A percentile compares a stretch with the other conserved stretches of the same genome.
Conservation (phyloP, 2,113 vertebrate genomes). For the Megalops atlanticus region DNA sequence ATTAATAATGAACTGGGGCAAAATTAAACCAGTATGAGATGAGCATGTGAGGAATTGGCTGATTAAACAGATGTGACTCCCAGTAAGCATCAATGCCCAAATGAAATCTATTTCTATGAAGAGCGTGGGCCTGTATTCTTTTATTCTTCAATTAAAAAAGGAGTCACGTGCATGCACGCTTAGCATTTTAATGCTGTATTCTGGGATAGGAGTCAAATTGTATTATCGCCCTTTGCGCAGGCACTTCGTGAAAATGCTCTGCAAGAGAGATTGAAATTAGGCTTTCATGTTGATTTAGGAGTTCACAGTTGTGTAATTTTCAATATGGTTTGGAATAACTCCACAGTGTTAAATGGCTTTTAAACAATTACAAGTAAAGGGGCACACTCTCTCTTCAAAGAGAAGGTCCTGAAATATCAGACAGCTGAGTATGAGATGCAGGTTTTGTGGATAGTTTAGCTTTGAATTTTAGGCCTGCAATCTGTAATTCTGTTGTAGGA, state of each 20-base stretch:
- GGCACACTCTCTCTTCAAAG: not conserved
- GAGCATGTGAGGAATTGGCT: not conserved
- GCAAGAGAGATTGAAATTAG: slow-evolving; percentile 49
- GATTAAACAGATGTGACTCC: not conserved
- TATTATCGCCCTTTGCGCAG: slow-evolving; percentile 45
- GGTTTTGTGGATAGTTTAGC: not conserved
- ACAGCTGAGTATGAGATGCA: not conserved
- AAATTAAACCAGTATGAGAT: slow-evolving; percentile 17
- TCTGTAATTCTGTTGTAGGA: not conserved
- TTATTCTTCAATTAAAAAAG: slow-evolving; percentile 37
- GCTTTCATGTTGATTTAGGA: slow-evolving; percentile 52
- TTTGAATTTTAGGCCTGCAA: not conserved
- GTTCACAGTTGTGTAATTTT: slow-evolving; percentile 50
- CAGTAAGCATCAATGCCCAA: not conserved
- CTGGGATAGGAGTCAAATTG: slow-evolving; percentile 41
- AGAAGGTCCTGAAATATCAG: not conserved
- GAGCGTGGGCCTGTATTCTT: not conserved
- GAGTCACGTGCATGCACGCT: slow-evolving; percentile 39
- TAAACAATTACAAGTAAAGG: slow-evolving; percentile 35
- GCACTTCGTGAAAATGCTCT: slow-evolving; percentile 44
- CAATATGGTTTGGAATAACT: slow-evolving; percentile 45
- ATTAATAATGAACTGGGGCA: slow-evolving; percentile 63
- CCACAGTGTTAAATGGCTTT: slow-evolving; percentile 39
- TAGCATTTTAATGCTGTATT: slow-evolving; percentile 45
- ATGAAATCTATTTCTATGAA: not conserved